These are phyloP conservation scores for Casuarius casuarius DNA, from an alignment of 2,113 vertebrate species.

Conservation along the genomic window DNA sequence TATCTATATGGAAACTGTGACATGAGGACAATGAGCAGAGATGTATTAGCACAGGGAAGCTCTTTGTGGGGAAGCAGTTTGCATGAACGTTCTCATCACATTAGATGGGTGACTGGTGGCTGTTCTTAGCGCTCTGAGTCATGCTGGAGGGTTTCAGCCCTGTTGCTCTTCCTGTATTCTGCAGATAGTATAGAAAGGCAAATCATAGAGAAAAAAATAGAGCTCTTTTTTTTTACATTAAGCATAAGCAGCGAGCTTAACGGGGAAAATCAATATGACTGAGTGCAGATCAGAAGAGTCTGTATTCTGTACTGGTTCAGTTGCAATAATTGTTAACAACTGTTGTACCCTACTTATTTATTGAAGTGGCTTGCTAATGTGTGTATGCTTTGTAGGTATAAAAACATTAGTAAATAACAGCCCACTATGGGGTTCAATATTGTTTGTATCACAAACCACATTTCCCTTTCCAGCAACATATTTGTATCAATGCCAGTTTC, in stretches of 20 bases:
- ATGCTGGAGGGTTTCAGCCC: not conserved
- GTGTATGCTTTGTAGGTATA: not conserved
- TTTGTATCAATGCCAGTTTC: not conserved
- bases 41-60: not conserved
- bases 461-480: not conserved
- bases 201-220: not conserved
- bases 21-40: not conserved
- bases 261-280: not conserved
- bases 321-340: not conserved
- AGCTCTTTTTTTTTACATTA: not conserved
- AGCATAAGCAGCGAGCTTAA: not conserved
- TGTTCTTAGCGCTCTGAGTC: constrained; percentile 9
- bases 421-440: not conserved
- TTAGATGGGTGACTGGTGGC: not conserved
- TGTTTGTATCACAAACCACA: not conserved
- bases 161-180: not conserved
- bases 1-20: accelerated
- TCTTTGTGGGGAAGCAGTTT: not conserved
- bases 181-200: not conserved
- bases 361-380: not conserved
- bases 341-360: not conserved
- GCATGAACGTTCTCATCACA: not conserved
- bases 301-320: not conserved
- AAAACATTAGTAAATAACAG: constrained; percentile 3
- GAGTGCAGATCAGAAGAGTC: not conserved